Conservation (phyloP, 2,113 vertebrate species). For the Myrmophylax atrothorax region DNA sequence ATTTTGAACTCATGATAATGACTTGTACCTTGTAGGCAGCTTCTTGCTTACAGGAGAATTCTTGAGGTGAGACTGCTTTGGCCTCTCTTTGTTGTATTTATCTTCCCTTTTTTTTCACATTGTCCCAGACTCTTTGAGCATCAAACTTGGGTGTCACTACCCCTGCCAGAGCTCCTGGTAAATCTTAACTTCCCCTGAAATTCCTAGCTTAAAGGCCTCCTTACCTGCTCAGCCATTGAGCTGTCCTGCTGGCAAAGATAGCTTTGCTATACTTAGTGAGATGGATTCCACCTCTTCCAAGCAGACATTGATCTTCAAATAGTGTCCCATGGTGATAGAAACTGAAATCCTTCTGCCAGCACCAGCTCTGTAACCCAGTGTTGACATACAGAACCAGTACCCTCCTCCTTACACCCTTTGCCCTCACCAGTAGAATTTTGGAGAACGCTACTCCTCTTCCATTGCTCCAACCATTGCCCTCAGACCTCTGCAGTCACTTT, state of each 20-base stretch:
- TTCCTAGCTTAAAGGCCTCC: neutral
- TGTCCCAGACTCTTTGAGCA: neutral
- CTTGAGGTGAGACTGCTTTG: neutral
- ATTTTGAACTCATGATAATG: neutral
- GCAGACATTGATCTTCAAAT: neutral
- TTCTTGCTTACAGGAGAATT: neutral
- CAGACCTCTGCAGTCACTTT: neutral
- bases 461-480: accelerated
- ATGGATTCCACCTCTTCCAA: neutral
- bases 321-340: neutral
- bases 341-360: neutral
- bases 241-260: neutral
- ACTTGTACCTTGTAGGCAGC: neutral
- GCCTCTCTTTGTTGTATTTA: neutral
- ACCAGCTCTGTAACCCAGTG: neutral
- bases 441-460: neutral
- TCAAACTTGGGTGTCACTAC: neutral
- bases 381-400: neutral
- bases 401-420: neutral
- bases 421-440: neutral
- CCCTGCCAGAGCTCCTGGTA: neutral
- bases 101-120: neutral
- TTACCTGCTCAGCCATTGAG: neutral
- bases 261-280: neutral
- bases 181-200: neutral